Conservation (phyloP, 2,113 vertebrate genomes). For the Gymnobelideus leadbeateri region DNA sequence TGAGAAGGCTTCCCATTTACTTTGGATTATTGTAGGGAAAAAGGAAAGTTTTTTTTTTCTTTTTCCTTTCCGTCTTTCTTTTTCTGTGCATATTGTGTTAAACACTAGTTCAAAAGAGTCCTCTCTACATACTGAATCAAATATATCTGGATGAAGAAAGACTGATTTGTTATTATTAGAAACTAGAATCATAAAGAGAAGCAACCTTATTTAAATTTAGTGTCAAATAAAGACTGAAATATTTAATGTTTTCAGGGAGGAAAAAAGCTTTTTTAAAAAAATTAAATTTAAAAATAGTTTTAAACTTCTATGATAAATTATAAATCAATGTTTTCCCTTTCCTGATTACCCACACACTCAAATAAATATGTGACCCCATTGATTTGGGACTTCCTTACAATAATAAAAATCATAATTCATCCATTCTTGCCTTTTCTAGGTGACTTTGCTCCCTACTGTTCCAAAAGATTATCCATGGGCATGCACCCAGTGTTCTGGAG, state of each 20-base stretch:
- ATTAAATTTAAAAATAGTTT: background rate
- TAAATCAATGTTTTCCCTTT: background rate
- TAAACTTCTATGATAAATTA: slow-evolving; percentile 6
- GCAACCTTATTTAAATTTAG: background rate
- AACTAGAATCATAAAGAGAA: background rate
- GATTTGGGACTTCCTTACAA: background rate
- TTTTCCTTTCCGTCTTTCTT: too few species aligned
- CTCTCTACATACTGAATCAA: background rate
- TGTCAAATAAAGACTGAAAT: background rate
- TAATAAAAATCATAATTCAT: background rate
- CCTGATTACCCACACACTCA: background rate
- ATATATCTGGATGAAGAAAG: background rate
- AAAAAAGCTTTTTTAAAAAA: background rate
- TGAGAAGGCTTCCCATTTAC: background rate
- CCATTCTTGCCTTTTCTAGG: background rate
- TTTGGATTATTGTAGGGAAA: background rate
- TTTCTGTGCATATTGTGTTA: background rate
- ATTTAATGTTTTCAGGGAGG: background rate
- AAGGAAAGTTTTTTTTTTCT: background rate
- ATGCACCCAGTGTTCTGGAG: background rate
- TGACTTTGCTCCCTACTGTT: background rate
- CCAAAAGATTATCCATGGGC: background rate
- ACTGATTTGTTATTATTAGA: slow-evolving; percentile 17
- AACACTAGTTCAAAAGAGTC: background rate
- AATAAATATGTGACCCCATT: background rate